A percentile compares a stretch with the other conserved stretches of the same genome.
Evolutionary conservation across 2,797 vertebrate genomes (phyloP).

Genomic region (Acanthurus lineatus): DNA sequence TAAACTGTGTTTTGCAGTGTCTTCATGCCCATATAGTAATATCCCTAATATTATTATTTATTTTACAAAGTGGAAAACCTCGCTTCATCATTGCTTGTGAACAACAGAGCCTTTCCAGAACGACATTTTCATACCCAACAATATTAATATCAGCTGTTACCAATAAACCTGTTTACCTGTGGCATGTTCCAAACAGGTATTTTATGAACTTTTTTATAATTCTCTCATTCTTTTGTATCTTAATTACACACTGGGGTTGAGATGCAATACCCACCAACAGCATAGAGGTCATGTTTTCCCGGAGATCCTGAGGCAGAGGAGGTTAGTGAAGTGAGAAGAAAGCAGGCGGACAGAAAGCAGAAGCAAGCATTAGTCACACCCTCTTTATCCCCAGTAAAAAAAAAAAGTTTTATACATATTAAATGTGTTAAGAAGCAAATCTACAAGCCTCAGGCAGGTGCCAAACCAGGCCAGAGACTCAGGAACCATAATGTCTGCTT

Average conservation of each 20-base stretch:
- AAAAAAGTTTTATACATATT: constrained; percentile 20
- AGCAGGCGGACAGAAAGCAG: constrained; percentile 62
- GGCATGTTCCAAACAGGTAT: too few relatives aligned
- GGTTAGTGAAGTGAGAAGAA: constrained; percentile 58
- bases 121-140: too few relatives aligned
- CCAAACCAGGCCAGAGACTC: not conserved
- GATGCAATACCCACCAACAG: constrained; percentile 74
- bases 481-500: not conserved
- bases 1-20: too few relatives aligned
- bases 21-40: too few relatives aligned
- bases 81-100: too few relatives aligned
- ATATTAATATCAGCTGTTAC: too few relatives aligned
- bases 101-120: too few relatives aligned
- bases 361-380: constrained; percentile 61
- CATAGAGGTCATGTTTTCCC: constrained; percentile 78
- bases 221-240: not conserved
- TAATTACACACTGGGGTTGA: not conserved
- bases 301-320: constrained; percentile 77
- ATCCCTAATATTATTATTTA: too few relatives aligned
- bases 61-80: too few relatives aligned
- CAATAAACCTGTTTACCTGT: too few relatives aligned
- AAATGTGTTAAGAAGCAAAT: constrained; percentile 1
- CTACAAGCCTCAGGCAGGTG: not conserved
- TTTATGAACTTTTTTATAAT: too few relatives aligned
- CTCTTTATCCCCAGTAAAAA: not conserved